phyloP scores from a whole-genome alignment of 2,797 vertebrate genomes.

The Cyprinodon diabolis region DNA sequence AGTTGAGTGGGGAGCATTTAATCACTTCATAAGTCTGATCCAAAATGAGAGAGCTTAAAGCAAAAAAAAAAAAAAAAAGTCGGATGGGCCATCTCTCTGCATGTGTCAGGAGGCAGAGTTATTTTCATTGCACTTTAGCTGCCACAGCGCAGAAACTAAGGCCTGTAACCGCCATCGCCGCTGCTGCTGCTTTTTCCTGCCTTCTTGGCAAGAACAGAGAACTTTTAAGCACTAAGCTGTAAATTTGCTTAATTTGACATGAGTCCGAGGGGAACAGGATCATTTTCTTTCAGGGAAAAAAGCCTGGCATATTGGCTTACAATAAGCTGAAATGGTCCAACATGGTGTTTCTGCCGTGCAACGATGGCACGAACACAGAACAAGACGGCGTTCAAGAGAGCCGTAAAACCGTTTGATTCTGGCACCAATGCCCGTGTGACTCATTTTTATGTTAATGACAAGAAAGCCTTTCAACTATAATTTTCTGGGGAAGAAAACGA shows the following conservation, averaged over 20 bases:
- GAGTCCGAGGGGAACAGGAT: constrained; percentile 78
- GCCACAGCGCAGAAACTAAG: constrained; percentile 59
- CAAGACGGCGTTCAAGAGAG: constrained; percentile 67
- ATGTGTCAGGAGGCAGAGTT: constrained; percentile 52
- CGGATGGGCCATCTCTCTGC: constrained; percentile 41
- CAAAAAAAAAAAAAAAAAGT: constrained; percentile 42
- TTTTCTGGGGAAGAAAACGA: constrained; percentile 52
- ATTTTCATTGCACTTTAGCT: constrained; percentile 70
- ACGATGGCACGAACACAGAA: constrained; percentile 72
- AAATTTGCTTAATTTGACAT: constrained; percentile 86
- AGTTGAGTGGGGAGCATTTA: constrained; percentile 63
- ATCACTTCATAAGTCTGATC: constrained; percentile 66
- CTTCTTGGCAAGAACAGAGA: constrained; percentile 80
- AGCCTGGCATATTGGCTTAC: constrained; percentile 78
- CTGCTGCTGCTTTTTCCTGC: constrained; percentile 41
- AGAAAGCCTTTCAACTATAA: constrained; percentile 54
- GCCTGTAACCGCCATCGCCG: constrained; percentile 39
- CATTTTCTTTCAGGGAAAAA: constrained; percentile 77
- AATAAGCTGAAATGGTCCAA: constrained; percentile 77
- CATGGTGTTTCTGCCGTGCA: constrained; percentile 72
- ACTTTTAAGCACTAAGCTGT: constrained; percentile 83
- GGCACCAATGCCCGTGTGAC: constrained; percentile 64
- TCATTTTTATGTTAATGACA: constrained; percentile 76
- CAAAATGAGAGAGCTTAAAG: constrained; percentile 67
- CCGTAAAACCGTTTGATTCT: constrained; percentile 64